Percentiles rank a stretch among this genome's conserved stretches.
Conservation (phyloP, 53 echinoderm and acorn worm species). For the Mesocentrotus franciscanus region DNA sequence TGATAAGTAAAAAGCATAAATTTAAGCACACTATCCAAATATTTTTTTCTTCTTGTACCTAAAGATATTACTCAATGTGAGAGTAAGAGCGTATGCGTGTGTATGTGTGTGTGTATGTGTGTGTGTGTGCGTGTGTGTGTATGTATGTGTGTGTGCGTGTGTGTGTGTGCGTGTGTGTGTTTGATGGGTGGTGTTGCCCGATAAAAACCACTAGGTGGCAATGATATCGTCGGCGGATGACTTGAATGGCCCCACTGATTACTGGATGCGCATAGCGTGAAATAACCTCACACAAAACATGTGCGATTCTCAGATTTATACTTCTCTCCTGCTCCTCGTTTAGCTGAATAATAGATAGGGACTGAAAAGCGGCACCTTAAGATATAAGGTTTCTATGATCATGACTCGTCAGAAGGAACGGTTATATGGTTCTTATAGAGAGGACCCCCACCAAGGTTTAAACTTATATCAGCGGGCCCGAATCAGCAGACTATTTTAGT, state of each 20-base stretch:
- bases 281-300: slow-evolving; percentile 20
- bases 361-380: background rate
- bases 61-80: too few relatives aligned
- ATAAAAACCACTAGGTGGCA: background rate
- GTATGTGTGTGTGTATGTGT: too few relatives aligned
- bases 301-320: background rate
- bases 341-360: background rate
- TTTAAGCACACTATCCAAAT: too few relatives aligned
- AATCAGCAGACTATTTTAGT: slow-evolving; percentile 23
- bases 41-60: too few relatives aligned
- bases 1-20: too few relatives aligned
- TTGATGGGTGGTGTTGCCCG: too few relatives aligned
- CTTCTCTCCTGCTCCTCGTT: background rate
- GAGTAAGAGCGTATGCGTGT: too few relatives aligned
- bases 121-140: too few relatives aligned
- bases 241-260: background rate
- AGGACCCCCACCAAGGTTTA: background rate
- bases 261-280: background rate
- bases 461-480: background rate
- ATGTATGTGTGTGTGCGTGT: too few relatives aligned
- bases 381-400: background rate
- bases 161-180: too few relatives aligned
- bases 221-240: background rate
- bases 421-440: background rate
- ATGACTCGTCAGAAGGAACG: background rate